phyloP scores from a whole-genome alignment of 1,140 invertebrate species.

The Saccostrea glomerata region DNA sequence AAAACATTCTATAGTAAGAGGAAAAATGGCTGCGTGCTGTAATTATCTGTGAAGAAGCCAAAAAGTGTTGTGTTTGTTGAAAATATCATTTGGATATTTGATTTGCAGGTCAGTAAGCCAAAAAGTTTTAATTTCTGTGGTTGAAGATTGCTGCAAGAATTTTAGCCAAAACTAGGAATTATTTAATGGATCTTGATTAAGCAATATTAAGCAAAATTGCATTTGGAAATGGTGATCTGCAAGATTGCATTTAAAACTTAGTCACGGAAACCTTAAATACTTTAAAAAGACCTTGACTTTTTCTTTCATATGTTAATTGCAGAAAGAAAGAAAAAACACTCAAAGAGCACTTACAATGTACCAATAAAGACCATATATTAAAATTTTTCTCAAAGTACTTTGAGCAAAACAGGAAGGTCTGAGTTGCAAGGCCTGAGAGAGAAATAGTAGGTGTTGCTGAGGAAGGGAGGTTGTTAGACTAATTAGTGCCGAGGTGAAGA shows the following conservation, averaged over 20 bases:
- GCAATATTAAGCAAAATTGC: too few relatives aligned
- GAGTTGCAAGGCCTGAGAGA: not conserved
- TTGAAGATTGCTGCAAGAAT: too few relatives aligned
- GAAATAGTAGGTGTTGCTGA: not conserved
- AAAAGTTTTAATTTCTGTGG: not conserved
- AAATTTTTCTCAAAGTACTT: not conserved
- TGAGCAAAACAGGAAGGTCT: not conserved
- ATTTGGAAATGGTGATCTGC: too few relatives aligned
- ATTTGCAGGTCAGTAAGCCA: constrained; percentile 7
- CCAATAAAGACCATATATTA: not conserved
- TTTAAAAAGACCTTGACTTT: too few relatives aligned
- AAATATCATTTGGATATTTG: not conserved
- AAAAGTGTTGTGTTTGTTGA: constrained; percentile 1
- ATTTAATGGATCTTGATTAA: too few relatives aligned
- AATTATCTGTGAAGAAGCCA: constrained; percentile 1
- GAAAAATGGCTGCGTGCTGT: constrained; percentile 11
- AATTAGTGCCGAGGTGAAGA: constrained; percentile 20
- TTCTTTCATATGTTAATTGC: too few relatives aligned
- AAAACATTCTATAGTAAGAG: constrained; percentile 19
- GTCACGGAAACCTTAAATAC: too few relatives aligned
- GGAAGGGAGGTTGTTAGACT: not conserved
- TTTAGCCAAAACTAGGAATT: too few relatives aligned
- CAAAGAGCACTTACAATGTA: too few relatives aligned
- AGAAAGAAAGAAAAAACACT: too few relatives aligned
- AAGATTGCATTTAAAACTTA: too few relatives aligned